These are phyloP conservation scores for Bellardia pandia DNA, from an alignment of 2,888 invertebrate species.

Conservation along the genomic window DNA sequence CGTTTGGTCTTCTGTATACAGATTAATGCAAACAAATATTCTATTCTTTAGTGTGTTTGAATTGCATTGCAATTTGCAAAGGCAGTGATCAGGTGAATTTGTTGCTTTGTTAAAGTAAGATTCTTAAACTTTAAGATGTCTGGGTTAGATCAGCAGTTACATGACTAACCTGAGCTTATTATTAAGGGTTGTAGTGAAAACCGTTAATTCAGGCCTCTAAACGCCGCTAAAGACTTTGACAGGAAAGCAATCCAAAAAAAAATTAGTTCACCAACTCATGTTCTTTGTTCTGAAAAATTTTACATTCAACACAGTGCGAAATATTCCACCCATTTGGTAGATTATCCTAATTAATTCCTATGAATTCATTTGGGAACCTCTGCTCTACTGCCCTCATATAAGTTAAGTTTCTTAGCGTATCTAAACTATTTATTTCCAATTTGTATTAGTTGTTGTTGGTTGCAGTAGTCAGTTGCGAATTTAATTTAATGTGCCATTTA, in stretches of 20 bases:
- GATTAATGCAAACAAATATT: background rate
- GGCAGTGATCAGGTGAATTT: conserved; percentile 38
- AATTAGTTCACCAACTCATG: too few species aligned
- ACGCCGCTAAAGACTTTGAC: too few species aligned
- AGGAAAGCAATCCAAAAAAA: too few species aligned
- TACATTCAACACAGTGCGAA: too few species aligned
- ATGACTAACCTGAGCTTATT: too few species aligned
- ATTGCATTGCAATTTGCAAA: conserved; percentile 55
- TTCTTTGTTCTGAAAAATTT: too few species aligned
- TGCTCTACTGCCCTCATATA: conserved; percentile 20
- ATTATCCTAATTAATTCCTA: too few species aligned
- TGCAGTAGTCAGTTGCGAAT: conserved; percentile 62
- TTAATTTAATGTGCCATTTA: conserved; percentile 68
- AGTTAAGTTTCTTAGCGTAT: conserved; percentile 25
- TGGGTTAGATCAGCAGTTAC: too few species aligned
- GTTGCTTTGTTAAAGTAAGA: background rate
- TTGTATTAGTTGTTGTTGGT: conserved; percentile 43
- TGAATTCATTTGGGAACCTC: conserved; percentile 36
- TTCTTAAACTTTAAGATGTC: conserved; percentile 16
- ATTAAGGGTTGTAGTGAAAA: too few species aligned
- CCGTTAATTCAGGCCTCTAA: too few species aligned
- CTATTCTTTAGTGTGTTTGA: background rate
- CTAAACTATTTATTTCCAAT: conserved; percentile 35
- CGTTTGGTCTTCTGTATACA: background rate
- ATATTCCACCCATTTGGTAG: too few species aligned